Base-by-base conservation (phyloP, 2,113 vertebrate genomes). In the Ovibos moschatus region DNA sequence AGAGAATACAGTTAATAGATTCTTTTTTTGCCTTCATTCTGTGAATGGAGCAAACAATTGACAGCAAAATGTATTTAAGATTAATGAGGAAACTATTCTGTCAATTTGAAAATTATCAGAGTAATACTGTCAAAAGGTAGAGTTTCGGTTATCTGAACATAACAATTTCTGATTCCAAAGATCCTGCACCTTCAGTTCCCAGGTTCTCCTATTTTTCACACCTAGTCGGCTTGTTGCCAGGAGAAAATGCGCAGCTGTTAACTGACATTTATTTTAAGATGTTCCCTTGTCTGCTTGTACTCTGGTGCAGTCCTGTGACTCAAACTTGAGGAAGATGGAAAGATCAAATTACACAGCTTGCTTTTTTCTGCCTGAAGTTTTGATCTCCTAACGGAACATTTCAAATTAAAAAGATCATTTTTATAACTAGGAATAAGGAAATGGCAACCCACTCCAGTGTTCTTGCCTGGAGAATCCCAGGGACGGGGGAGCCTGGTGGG, bases 231-330 rank as follows among this genome's bases (percentile, higher is more conserved):
- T 91, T 43, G 36, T 57, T 93, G 87, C 85, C 97, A 89, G n/a
- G 25, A 87, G 58, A 81, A 79, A 95, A 82, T 23, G 67, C 6
- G 87, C 71, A 79, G 36, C 67, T 94, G n/a, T 93, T 91, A 82
- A 85, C 82, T 86, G 90, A 57, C 76, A 67, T 95, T 96, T 88
- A 86, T 95, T 96, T 96, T 94, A 74, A 97, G 62, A 97, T 60
- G 67, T 90, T 90, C 43, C 36, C 91, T 78, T 64, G 23, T 94
- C 82, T 97, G 40, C 12, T 53, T 51, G 13, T 71, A 87, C 67
- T 92, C 67, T 92, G 91, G 67, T 87, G 17, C 6, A 47, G 87
- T 93, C 53, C 13, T 30, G 40, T 98, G 88, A 95, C 91, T 97
- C 94, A 96, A 64, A 87, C 7, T 74, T 91, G 62, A 93, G 60